Base-by-base conservation (phyloP, 2,797 vertebrate genomes). In the Austrolebias charrua region DNA sequence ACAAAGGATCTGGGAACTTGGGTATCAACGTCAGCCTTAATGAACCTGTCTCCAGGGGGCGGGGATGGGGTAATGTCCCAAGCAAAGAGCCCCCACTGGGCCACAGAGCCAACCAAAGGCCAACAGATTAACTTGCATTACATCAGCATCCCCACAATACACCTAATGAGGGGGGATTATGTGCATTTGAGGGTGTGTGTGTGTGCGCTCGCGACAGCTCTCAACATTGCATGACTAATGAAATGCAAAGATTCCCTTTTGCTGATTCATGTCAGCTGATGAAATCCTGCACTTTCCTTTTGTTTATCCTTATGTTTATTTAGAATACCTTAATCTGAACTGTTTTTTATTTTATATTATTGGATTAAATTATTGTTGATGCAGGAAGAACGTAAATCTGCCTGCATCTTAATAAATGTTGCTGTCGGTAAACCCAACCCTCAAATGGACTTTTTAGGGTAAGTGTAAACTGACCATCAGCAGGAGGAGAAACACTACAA, bases 51-150 rank as follows among this genome's bases (percentile, higher is more conserved):
- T 91, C 86, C 81, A 86, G 88, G 88, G 88, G 91, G 89, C 69
- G 88, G 89, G 84, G 75, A 80, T 19, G 48, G 78, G 80, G 75
- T 91, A 91, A 92, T 91, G 86, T 87, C 87, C 82, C 75, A 86
- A 79, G 91, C 90, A 93, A 92, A 88, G 80, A 76, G 60, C 81
- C 89, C 90, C 90, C 35, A 51, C 81, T 84, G 86, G 71, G 84
- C 85, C 75, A 44, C 74, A 56, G 69, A 89, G 86, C 88, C 88
- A 90, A 91, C 80, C 84, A 91, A 84, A 89, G 91, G 90, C 89
- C 90, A 90, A 90, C 85, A 92, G 91, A 92, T 93, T 92, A 85
- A 91, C 90, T 92, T 92, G 91, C 90, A 93, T 94, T 91, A 93
- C 91, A 92, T 93, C 92, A 93, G 92, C 90, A 90, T 92, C 87